Evolutionary conservation across 2,797 vertebrate species (phyloP), one percentile per base, ranked within the genome.

Genomic region (Helostoma temminkii): DNA sequence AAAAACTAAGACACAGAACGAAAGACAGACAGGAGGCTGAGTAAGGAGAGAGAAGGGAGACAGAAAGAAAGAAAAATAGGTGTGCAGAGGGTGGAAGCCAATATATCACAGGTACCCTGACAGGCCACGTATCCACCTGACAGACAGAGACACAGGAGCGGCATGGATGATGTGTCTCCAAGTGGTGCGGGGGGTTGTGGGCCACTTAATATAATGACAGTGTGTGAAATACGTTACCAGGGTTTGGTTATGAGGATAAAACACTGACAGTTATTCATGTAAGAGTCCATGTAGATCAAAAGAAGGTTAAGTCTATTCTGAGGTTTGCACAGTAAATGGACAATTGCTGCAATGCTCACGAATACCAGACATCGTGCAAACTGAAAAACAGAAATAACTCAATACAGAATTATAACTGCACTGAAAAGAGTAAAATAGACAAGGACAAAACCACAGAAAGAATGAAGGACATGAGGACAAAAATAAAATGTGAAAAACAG

Each of bases 111-210:
- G 62, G 34, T 34, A 47, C 66, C 83, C 75, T 85, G 84, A 89
- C 89, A 88, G 84, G 67, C 79, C 81, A 88, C 84, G 86, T 88
- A 90, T 87, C 82, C 78, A 67, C 70, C 86, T 83, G 88, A 88
- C 83, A 88, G 81, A 85, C 75, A 79, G 75, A 86, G 85, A 88
- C 59, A 84, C 73, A 57, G 73, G 58, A 88, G 72, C 64, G 76
- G 76, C 75, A 71, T 78, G 72, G 86, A 83, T 76, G 78, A 87
- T 88, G 83, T 50, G 75, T 86, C 87, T 76, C 74, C 3, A 15
- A 83, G 77, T 54, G 66, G 16, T 72, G 82, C 72, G 59, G 68
- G 18, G 39, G 71, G 70, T 84, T 66, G 75, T 56, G 66, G 59
- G 80, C 69, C 79, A 87, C 84, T 88, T 90, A 77, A 81, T 79